A percentile compares a stretch with the other conserved stretches of the same genome.
phyloP scores from a whole-genome alignment of 2,888 invertebrate species.

The Torymus tubicola region DNA sequence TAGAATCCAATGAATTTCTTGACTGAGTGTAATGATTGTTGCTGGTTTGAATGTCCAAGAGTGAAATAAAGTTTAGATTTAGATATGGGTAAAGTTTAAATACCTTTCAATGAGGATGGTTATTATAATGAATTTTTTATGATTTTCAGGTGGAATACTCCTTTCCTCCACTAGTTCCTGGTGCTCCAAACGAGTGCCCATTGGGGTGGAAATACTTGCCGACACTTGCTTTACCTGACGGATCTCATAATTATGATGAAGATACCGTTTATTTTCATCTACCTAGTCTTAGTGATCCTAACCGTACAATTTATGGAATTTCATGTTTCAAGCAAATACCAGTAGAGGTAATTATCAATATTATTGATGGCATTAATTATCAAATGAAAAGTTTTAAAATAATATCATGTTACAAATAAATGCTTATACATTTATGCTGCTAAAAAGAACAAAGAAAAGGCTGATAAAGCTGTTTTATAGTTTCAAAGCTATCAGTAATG shows the following conservation, averaged over 20 bases:
- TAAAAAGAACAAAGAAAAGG: constrained; percentile 16
- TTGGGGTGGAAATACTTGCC: constrained; percentile 96
- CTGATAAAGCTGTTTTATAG: not conserved
- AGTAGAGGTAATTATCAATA: constrained; percentile 83
- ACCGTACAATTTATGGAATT: constrained; percentile 94
- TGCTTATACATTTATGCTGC: not conserved
- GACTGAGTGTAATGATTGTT: too few relatives aligned
- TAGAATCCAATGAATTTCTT: too few relatives aligned
- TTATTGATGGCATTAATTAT: not conserved
- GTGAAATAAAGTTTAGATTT: too few relatives aligned
- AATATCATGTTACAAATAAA: not conserved
- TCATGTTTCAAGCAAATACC: constrained; percentile 99
- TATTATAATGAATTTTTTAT: not conserved
- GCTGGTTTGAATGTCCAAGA: too few relatives aligned
- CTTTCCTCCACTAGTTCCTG: constrained; percentile 91
- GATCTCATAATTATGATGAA: constrained; percentile 96
- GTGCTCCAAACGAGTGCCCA: constrained; percentile 89
- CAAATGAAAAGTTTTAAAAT: not conserved
- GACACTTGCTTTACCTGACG: constrained; percentile 97
- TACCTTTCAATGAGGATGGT: not conserved
- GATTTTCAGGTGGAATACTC: constrained; percentile 89
- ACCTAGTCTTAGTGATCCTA: constrained; percentile 90
- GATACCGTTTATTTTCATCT: constrained; percentile 98
- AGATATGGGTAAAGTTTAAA: too few relatives aligned
- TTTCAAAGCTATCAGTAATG: constrained; percentile 35